Base-by-base conservation (phyloP, 2,888 invertebrate species). In the Chalcis sispes region DNA sequence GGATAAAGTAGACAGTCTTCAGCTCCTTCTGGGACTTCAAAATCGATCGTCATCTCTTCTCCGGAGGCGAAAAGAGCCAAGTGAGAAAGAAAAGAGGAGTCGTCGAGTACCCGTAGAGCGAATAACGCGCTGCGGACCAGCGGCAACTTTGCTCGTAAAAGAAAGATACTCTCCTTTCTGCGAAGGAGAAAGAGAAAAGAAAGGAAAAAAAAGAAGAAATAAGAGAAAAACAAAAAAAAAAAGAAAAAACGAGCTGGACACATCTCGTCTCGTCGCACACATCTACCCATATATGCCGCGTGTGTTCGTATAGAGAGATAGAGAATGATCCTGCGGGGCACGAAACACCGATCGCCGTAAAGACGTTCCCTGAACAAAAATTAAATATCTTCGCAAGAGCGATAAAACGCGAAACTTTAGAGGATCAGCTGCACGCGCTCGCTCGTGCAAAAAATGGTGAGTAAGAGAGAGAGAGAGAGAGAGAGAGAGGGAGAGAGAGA, bases 301-400 rank as follows among this genome's bases (percentile, higher is more conserved):
- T 13, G 56, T n/a, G n/a, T n/a, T n/a, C n/a, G n/a, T n/a, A n/a
- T n/a, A n/a, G n/a, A n/a, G n/a, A n/a, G 56, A 59, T 1, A 36
- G 13, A 20, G 56, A n/a, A 29, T 18, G n/a, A n/a, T n/a, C n/a
- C n/a, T n/a, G n/a, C n/a, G 32, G 1, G n/a, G 36, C 29, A 79
- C 75, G 78, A 80, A 81, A 80, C 78, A 66, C 78, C 77, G 80
- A 82, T 82, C 80, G 79, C 80, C 80, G 82, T 82, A 82, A 82
- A 82, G 66, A 13, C 79, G 81, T 78, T 82, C 81, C 81, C 83
- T 50, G 82, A 82, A 82, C 78, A 83, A 84, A 86, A 84, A 85
- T 86, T 85, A 86, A 86, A 85, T 84, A 84, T 85, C 84, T 84
- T 82, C 81, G 48, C 52, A 83, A 81, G 81, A 83, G 81, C 83